Conservation (phyloP, 2,888 invertebrate species). For the Ochropacha duplaris region DNA sequence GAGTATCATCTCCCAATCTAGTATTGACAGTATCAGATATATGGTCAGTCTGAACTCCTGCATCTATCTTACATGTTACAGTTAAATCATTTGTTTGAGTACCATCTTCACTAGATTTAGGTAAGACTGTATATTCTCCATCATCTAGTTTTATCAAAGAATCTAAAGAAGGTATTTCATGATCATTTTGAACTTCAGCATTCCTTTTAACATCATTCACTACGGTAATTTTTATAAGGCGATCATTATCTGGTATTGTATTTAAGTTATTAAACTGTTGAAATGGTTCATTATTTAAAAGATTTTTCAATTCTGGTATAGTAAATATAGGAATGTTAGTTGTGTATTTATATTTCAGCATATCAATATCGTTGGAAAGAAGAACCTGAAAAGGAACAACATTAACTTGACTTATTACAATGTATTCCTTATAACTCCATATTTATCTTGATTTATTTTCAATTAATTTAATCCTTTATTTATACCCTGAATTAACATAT, state of each 20-base stretch:
- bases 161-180: neutral
- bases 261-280: conserved; percentile 1
- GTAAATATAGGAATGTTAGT: conserved; percentile 36
- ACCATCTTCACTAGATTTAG: neutral
- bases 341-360: conserved; percentile 30
- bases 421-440: too few species aligned
- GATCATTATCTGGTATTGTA: neutral
- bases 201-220: neutral
- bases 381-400: conserved; percentile 45
- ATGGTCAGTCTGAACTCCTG: conserved; percentile 43
- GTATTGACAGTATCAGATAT: neutral
- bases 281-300: conserved; percentile 13
- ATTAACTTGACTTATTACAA: neutral
- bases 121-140: neutral
- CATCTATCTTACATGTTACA: conserved; percentile 27
- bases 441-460: too few species aligned
- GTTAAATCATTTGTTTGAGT: neutral
- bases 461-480: too few species aligned
- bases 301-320: conserved; percentile 40
- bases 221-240: neutral
- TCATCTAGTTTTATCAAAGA: neutral
- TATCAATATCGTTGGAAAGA: conserved; percentile 42
- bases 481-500: too few species aligned
- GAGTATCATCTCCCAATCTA: neutral
- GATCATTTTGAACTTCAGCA: neutral